Evolutionary conservation across 1,140 invertebrate species (phyloP).

Genomic region (Globodera rostochiensis): DNA sequence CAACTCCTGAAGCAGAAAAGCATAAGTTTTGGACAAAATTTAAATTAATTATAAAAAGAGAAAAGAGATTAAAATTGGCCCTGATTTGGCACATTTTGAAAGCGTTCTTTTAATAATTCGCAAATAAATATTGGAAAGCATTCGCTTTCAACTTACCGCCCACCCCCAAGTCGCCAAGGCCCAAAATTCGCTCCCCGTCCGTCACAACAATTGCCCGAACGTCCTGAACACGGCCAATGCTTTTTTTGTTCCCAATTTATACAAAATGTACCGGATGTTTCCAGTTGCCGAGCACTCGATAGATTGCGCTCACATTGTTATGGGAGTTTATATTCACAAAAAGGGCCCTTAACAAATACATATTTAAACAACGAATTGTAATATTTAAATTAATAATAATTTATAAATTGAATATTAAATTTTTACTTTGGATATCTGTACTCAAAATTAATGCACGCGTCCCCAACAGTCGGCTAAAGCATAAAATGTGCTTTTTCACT

Average conservation of each 20-base stretch:
- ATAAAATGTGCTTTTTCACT: background rate
- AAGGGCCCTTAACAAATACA: slow-evolving; percentile 72
- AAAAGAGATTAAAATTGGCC: too few species aligned
- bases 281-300: slow-evolving; percentile 74
- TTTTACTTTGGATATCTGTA: slow-evolving; percentile 24
- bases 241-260: background rate
- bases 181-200: slow-evolving; percentile 89
- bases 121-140: background rate
- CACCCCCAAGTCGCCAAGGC: slow-evolving; percentile 87
- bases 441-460: slow-evolving; percentile 29
- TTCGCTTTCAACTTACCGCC: slow-evolving; percentile 71
- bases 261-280: slow-evolving; percentile 79
- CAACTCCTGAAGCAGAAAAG: slow-evolving; percentile 71
- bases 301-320: slow-evolving; percentile 75
- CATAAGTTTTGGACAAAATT: background rate
- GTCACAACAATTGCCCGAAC: slow-evolving; percentile 85
- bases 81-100: background rate
- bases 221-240: slow-evolving; percentile 60
- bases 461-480: slow-evolving; percentile 24
- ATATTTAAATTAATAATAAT: background rate
- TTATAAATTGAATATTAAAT: background rate
- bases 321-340: slow-evolving; percentile 91
- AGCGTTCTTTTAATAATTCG: background rate
- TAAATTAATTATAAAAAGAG: too few species aligned
- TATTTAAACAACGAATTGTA: background rate